Conservation (phyloP, 1,140 invertebrate genomes). For the Melanaphis sacchari region DNA sequence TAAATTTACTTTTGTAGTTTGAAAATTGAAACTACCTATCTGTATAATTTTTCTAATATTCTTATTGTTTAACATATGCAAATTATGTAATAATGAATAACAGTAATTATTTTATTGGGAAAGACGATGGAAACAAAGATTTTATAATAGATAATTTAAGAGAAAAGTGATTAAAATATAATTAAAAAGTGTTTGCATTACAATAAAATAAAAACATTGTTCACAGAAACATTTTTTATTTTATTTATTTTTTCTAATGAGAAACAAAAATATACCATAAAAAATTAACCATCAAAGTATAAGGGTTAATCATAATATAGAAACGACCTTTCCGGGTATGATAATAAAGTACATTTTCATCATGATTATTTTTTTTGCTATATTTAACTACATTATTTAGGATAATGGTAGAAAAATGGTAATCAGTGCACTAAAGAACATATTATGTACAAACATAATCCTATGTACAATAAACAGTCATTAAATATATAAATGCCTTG, state of each 20-base stretch:
- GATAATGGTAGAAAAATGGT: neutral
- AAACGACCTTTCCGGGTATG: neutral
- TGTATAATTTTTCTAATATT: neutral
- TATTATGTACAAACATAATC: neutral
- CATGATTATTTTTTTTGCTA: neutral
- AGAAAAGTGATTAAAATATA: neutral
- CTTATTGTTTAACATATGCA: neutral
- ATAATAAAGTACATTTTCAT: neutral
- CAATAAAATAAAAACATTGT: neutral
- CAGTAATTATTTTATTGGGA: no score
- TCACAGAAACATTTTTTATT: neutral
- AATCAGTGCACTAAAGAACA: neutral
- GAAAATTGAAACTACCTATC: neutral
- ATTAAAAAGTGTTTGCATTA: neutral
- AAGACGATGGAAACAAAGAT: neutral
- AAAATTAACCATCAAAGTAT: neutral
- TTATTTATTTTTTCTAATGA: neutral
- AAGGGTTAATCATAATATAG: neutral
- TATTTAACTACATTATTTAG: slow-evolving; percentile 10
- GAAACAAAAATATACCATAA: neutral
- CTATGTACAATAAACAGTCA: neutral
- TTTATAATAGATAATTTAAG: neutral
- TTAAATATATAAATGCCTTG: neutral
- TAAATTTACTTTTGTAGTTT: neutral
- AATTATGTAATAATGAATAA: neutral